A percentile compares a stretch with the other conserved stretches of the same genome.
Evolutionary conservation across 1,140 invertebrate species (phyloP).

Genomic region (Sitodiplosis mosellana): DNA sequence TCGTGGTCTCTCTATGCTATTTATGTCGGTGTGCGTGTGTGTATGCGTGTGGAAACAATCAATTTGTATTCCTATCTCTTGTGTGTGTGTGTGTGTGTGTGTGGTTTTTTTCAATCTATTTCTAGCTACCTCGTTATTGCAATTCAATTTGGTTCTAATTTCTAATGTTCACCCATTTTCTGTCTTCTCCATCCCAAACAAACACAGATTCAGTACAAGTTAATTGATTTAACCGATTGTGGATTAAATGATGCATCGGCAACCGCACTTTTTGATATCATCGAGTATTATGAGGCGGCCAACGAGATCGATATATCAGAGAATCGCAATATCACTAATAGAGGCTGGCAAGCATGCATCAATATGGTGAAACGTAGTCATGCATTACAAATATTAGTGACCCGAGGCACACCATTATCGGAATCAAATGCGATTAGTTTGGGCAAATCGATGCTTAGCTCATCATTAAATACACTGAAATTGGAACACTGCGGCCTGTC

Average conservation of each 20-base stretch:
- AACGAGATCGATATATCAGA: conserved; percentile 56
- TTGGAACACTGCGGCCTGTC: conserved; percentile 52
- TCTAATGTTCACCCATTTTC: background rate
- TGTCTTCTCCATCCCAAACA: background rate
- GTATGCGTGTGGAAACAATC: too few species aligned
- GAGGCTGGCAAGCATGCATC: conserved; percentile 49
- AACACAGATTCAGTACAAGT: conserved; percentile 24
- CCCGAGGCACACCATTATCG: conserved; percentile 21
- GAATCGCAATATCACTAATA: conserved; percentile 41
- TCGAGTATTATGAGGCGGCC: conserved; percentile 79
- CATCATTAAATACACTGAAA: conserved; percentile 49
- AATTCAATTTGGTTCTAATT: background rate
- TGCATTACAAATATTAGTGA: conserved; percentile 18
- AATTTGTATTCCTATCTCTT: too few species aligned
- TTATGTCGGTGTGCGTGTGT: background rate
- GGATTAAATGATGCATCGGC: conserved; percentile 17
- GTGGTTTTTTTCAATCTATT: too few species aligned
- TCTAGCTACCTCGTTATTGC: background rate
- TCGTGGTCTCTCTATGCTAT: background rate
- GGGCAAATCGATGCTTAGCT: conserved; percentile 26
- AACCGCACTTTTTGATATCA: conserved; percentile 68
- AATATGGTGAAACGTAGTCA: conserved; percentile 21
- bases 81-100: too few species aligned
- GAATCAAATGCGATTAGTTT: conserved; percentile 18
- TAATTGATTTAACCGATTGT: conserved; percentile 21